Conservation (phyloP, 1,140 invertebrate genomes). For the Agrilus planipennis region DNA sequence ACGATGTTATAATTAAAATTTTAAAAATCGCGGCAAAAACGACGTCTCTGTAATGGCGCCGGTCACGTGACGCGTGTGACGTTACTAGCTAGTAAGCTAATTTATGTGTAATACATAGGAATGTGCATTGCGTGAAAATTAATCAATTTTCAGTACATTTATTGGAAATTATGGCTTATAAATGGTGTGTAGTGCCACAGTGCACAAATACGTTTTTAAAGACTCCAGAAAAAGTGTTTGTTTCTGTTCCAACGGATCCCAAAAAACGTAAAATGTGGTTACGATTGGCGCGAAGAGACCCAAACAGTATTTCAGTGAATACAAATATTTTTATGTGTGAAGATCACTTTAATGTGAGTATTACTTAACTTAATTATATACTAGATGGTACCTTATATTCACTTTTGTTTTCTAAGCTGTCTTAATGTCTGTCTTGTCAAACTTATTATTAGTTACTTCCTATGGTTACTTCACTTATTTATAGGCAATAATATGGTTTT, state of each 20-base stretch:
- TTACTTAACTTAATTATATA: neutral
- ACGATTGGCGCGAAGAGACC: neutral
- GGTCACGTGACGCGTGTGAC: too few species aligned
- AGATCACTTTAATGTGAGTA: constrained; percentile 4
- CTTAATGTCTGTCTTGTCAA: too few species aligned
- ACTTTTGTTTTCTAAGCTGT: too few species aligned
- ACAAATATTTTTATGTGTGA: neutral
- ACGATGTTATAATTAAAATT: too few species aligned
- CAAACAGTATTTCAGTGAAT: neutral
- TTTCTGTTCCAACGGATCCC: neutral
- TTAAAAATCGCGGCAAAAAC: too few species aligned
- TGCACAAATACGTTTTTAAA: constrained; percentile 1
- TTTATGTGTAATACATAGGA: too few species aligned
- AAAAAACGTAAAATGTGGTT: constrained; percentile 1
- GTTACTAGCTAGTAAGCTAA: too few species aligned
- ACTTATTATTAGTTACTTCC: neutral
- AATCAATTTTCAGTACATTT: too few species aligned
- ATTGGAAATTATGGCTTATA: too few species aligned
- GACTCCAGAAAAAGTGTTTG: neutral
- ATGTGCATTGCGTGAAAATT: too few species aligned
- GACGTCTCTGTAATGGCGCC: too few species aligned
- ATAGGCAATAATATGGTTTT: neutral
- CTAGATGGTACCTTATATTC: too few species aligned
- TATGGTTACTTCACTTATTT: neutral
- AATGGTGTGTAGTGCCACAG: neutral